Conservation (phyloP, 2,113 vertebrate genomes). For the Dicrurus megarhynchus region DNA sequence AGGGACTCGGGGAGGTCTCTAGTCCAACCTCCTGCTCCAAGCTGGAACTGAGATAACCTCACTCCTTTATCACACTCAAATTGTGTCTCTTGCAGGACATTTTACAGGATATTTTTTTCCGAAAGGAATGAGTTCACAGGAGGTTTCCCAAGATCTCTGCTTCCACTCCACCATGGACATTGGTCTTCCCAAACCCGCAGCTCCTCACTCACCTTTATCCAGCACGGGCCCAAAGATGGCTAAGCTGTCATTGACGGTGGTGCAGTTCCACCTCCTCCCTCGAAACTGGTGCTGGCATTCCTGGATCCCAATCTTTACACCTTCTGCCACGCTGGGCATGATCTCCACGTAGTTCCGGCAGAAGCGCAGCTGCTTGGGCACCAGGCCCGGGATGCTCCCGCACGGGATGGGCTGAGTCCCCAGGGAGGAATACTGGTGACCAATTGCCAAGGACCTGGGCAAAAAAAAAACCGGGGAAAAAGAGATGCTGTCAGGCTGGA, state of each 20-base stretch:
- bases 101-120: neutral
- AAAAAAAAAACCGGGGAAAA: neutral
- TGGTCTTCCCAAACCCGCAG: rapidly evolving
- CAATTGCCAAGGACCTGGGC: conserved; percentile 89
- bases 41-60: neutral
- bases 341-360: conserved; percentile 97
- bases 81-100: neutral
- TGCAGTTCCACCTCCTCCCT: conserved; percentile 96
- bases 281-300: conserved; percentile 97
- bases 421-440: conserved; percentile 90
- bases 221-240: conserved; percentile 96
- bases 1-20: neutral
- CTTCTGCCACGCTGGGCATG: conserved; percentile 96
- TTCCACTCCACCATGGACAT: neutral
- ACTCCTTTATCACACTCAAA: neutral
- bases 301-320: conserved; percentile 92
- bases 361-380: conserved; percentile 96
- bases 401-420: conserved; percentile 91
- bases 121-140: neutral
- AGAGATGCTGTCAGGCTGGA: neutral
- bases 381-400: conserved; percentile 92
- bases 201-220: conserved; percentile 86
- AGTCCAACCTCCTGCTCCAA: neutral
- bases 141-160: neutral
- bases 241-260: conserved; percentile 88